phyloP scores from a whole-genome alignment of 2,888 invertebrate genomes.

The Azorinus chamasolen region DNA sequence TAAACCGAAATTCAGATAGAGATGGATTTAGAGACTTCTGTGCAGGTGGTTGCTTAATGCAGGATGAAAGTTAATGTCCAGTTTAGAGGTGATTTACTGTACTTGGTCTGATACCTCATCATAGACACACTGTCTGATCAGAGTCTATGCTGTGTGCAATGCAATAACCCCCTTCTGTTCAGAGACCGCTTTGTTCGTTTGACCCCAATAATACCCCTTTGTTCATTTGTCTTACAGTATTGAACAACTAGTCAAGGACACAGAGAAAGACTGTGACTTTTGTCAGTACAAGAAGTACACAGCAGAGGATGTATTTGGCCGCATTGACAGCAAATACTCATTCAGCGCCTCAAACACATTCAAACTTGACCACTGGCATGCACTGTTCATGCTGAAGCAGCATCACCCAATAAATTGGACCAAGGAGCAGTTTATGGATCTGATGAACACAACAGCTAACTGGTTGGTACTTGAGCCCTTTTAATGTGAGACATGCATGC shows the following conservation, averaged over 20 bases:
- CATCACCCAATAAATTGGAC: slow-evolving; percentile 86
- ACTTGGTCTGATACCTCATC: no score
- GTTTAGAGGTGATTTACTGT: no score
- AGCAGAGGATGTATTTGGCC: slow-evolving; percentile 86
- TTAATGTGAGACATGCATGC: not conserved
- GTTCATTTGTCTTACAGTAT: slow-evolving; percentile 60
- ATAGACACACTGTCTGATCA: no score
- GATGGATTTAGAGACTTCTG: no score
- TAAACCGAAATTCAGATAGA: no score
- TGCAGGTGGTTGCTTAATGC: no score
- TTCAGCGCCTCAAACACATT: slow-evolving; percentile 87
- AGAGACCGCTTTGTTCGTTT: no score
- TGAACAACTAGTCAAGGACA: slow-evolving; percentile 75
- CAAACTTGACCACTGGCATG: slow-evolving; percentile 86
- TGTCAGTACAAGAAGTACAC: slow-evolving; percentile 84
- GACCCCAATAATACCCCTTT: no score
- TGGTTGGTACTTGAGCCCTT: slow-evolving; percentile 79
- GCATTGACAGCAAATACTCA: slow-evolving; percentile 83
- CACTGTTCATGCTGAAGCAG: slow-evolving; percentile 83
- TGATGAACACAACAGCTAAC: slow-evolving; percentile 82
- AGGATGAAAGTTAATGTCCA: no score
- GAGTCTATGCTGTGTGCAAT: no score
- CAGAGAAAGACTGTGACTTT: slow-evolving; percentile 85
- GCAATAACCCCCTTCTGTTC: no score
- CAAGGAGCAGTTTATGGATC: slow-evolving; percentile 81